Percentiles rank a stretch among this genome's conserved stretches.
Evolutionary conservation across 2,888 invertebrate genomes (phyloP).

Genomic region (Sicus ferrugineus): DNA sequence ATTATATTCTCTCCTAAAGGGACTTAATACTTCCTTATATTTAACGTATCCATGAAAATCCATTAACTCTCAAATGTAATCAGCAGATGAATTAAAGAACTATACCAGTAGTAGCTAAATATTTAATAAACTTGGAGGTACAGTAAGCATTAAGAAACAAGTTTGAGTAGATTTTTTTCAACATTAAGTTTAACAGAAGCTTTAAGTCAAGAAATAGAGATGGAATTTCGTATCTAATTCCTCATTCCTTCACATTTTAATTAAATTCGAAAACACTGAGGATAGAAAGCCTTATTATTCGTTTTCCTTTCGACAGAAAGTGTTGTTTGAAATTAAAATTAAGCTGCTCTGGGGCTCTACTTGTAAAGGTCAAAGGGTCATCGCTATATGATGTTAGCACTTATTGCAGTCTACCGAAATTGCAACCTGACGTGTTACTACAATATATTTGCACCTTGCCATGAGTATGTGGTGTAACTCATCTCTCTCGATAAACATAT

Average conservation of each 20-base stretch:
- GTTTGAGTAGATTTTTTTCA: too few relatives aligned
- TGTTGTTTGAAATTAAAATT: background rate
- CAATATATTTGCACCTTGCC: background rate
- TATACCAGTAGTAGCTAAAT: background rate
- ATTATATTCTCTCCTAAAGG: too few relatives aligned
- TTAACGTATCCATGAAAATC: background rate
- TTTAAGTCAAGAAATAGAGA: too few relatives aligned
- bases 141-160: background rate
- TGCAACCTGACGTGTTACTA: background rate
- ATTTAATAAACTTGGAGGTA: background rate
- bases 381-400: background rate
- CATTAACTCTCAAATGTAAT: too few relatives aligned
- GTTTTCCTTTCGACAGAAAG: too few relatives aligned
- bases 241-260: background rate
- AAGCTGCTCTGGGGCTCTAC: slow-evolving; percentile 20
- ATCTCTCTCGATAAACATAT: background rate
- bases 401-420: background rate
- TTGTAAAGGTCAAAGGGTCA: background rate
- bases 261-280: background rate
- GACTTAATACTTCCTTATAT: too few relatives aligned
- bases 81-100: background rate
- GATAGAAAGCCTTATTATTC: background rate
- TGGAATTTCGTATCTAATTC: background rate
- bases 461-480: background rate
- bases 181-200: too few relatives aligned